Conservation (phyloP, 2,888 invertebrate genomes). For the Crossocerus cetratus region DNA sequence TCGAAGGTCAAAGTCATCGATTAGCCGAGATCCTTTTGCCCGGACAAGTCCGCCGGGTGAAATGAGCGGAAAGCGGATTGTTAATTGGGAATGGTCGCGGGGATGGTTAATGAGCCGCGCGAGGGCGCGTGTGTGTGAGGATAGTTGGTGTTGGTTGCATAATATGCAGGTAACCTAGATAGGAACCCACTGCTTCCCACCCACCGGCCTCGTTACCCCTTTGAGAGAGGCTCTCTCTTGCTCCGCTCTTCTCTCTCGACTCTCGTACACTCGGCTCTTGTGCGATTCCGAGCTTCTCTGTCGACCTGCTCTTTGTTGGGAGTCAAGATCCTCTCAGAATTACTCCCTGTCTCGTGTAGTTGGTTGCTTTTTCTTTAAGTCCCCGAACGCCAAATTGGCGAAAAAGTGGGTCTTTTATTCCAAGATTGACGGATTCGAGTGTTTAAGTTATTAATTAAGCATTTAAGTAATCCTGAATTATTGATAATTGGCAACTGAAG, state of each 20-base stretch:
- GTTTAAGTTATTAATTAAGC: too few species aligned
- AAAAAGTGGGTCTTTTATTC: too few species aligned
- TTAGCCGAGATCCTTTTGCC: not conserved
- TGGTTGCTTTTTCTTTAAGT: too few species aligned
- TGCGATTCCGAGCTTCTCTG: not conserved
- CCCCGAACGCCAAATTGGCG: too few species aligned
- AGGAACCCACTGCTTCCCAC: conserved; percentile 61
- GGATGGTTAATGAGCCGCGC: conserved; percentile 30
- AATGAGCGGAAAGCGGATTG: conserved; percentile 4
- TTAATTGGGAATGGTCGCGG: conserved; percentile 24
- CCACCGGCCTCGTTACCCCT: conserved; percentile 68
- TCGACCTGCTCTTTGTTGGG: conserved; percentile 49
- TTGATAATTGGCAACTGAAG: too few species aligned
- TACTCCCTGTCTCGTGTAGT: conserved; percentile 15
- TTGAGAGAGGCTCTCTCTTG: conserved; percentile 50
- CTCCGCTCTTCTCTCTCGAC: conserved; percentile 5
- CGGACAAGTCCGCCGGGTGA: not conserved
- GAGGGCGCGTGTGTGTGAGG: conserved; percentile 37
- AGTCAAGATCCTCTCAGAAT: conserved; percentile 44
- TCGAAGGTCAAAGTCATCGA: not conserved
- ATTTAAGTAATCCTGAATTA: too few species aligned
- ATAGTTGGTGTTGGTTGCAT: conserved; percentile 66
- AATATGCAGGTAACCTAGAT: conserved; percentile 73
- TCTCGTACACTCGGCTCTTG: too few species aligned
- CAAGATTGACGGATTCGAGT: too few species aligned